Base-by-base conservation (phyloP, 2,797 vertebrate genomes). In the Brachymystax lenok region DNA sequence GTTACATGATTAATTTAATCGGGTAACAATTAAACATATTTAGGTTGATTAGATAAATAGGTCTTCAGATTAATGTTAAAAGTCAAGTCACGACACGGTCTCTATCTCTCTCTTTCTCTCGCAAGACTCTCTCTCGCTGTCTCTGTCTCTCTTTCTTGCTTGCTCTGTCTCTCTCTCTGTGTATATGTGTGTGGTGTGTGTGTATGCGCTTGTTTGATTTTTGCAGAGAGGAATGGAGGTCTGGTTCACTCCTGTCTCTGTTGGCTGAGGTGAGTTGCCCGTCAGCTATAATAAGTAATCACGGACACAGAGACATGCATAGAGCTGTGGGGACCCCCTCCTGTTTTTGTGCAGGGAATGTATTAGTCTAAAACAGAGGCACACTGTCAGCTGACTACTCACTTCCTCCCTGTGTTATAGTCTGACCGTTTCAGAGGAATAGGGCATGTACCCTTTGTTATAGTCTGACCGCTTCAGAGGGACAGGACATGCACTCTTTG, bases 361-460 rank as follows among this genome's bases (percentile, higher is more conserved):
- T 94, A 95, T 95, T 93, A 94, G 81, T 85, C 91, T 94, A 93
- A 93, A 94, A 93, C 92, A 93, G 92, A 91, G 92, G 92, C 89
- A 79, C 79, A 87, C 78, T 71, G 77, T 59, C 72, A 40, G 28
- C 72, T 63, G 16, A 14, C 59, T 46, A 67, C 59, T 67, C 6
- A 16, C 40, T 56, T 46, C 66, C 46, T 59, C 21, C 40, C 40
- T 46, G 10, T 46, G 10, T 46, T 46, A 46, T 46, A 46, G 7
- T 27, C 19, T 73, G 70, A 46, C 40, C 40, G 10, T 33, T n/a
- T 17, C 27, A 64, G 21, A n/a, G 72, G 40, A 0, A 35, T 46
- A 40, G 52, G 10, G 63, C 10, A 30, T 72, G 5, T 13, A 66
- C 61, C 3, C 21, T 61, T 5, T 33, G 33, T 33, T 33, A 33